Conservation (phyloP, 2,888 invertebrate genomes). For the Folsomia manolachei region DNA sequence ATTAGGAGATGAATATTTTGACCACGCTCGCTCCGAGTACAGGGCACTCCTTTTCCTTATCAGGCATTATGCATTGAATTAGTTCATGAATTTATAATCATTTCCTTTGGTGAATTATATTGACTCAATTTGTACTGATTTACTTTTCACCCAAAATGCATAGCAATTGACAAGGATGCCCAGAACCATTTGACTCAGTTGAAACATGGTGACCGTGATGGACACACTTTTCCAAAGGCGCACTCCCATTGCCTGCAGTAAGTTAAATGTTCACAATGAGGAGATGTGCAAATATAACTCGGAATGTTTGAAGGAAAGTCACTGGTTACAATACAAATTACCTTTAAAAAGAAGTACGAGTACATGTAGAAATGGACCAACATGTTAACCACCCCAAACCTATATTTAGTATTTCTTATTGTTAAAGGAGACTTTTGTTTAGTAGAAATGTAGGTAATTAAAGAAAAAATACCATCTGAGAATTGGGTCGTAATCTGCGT, state of each 20-base stretch:
- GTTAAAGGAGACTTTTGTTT: too few relatives aligned
- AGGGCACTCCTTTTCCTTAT: conserved; percentile 29
- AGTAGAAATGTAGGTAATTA: too few relatives aligned
- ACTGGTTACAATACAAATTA: too few relatives aligned
- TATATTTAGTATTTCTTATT: conserved; percentile 4
- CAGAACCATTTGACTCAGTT: conserved; percentile 35
- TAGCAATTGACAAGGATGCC: conserved; percentile 27
- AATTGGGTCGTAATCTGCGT: conserved; percentile 29
- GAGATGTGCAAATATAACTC: too few relatives aligned
- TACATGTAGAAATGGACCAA: conserved; percentile 36
- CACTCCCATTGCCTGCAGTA: conserved; percentile 30
- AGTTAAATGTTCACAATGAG: too few relatives aligned
- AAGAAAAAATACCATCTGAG: conserved; percentile 28
- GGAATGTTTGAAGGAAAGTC: too few relatives aligned
- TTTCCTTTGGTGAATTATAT: too few relatives aligned
- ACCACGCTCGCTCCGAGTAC: conserved; percentile 31
- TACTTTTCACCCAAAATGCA: conserved; percentile 32
- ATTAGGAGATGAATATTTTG: conserved; percentile 33
- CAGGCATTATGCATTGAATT: neutral
- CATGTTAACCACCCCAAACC: conserved; percentile 34
- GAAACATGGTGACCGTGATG: conserved; percentile 27
- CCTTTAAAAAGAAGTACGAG: conserved; percentile 32
- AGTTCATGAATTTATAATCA: too few relatives aligned
- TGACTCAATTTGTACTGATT: conserved; percentile 9
- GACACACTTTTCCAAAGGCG: conserved; percentile 26